Conservation (phyloP, 2,113 vertebrate genomes). For the Peucedramus taeniatus region DNA sequence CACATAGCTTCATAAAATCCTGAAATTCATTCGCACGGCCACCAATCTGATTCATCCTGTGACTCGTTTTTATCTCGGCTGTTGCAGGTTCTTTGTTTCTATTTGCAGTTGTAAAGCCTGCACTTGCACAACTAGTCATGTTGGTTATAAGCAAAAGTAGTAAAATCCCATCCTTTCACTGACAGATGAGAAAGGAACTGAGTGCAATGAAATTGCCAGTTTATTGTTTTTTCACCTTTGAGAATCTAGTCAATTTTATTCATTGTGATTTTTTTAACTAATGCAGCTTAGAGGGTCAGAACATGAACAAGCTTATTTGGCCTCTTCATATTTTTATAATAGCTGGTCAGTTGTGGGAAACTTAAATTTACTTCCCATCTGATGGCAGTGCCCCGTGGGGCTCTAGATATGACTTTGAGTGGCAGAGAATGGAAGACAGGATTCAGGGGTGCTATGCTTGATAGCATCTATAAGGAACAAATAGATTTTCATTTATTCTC, state of each 20-base stretch:
- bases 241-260: not conserved
- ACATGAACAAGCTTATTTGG: not conserved
- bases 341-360: not conserved
- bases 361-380: not conserved
- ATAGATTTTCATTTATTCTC: not conserved
- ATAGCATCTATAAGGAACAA: not conserved
- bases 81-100: not conserved
- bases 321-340: not conserved
- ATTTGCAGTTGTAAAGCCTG: not conserved
- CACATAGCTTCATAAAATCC: not conserved
- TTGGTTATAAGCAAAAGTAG: not conserved
- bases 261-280: not conserved
- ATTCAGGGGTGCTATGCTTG: not conserved
- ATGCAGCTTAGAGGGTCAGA: not conserved
- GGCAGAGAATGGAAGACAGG: not conserved
- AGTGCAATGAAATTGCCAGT: not conserved
- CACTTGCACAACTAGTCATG: not conserved
- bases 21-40: slow-evolving; percentile 25
- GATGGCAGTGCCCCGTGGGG: not conserved
- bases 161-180: not conserved
- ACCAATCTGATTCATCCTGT: slow-evolving; percentile 21
- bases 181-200: not conserved
- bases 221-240: not conserved
- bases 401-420: not conserved
- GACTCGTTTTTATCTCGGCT: not conserved